These are phyloP conservation scores for Caenorhabditis sinica DNA, from an alignment of 2,888 invertebrate species.

Conservation along the genomic window DNA sequence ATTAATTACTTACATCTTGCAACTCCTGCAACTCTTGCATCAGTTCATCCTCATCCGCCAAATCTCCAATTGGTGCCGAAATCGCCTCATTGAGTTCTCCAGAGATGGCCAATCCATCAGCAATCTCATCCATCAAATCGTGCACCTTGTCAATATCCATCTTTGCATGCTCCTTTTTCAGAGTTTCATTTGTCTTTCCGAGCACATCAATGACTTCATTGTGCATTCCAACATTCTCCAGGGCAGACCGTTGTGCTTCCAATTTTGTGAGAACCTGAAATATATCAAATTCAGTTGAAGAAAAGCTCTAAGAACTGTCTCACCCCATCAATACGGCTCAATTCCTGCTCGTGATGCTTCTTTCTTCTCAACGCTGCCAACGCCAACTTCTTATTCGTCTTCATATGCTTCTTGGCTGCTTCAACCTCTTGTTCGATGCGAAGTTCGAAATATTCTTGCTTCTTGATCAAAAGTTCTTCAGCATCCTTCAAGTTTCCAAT, in stretches of 20 bases:
- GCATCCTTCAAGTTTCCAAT: slow-evolving; percentile 72
- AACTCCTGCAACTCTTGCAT: slow-evolving; percentile 72
- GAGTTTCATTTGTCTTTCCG: slow-evolving; percentile 70
- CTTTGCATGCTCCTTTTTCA: slow-evolving; percentile 73
- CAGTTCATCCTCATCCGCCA: slow-evolving; percentile 74
- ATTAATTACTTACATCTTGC: slow-evolving; percentile 61
- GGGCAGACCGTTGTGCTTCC: slow-evolving; percentile 73
- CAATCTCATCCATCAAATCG: slow-evolving; percentile 77
- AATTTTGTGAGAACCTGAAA: slow-evolving; percentile 72
- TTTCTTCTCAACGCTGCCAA: slow-evolving; percentile 74
- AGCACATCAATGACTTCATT: slow-evolving; percentile 74
- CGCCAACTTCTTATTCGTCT: slow-evolving; percentile 73
- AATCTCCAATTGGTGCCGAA: slow-evolving; percentile 71
- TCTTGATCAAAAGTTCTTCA: slow-evolving; percentile 73
- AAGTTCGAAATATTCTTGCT: slow-evolving; percentile 72
- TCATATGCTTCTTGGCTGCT: slow-evolving; percentile 72
- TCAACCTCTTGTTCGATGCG: slow-evolving; percentile 72
- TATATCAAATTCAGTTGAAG: not conserved
- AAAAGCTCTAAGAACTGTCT: slow-evolving; percentile 4
- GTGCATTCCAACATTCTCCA: slow-evolving; percentile 75
- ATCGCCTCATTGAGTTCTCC: slow-evolving; percentile 73
- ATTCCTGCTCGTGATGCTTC: slow-evolving; percentile 73
- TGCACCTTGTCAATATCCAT: slow-evolving; percentile 75
- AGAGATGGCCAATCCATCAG: slow-evolving; percentile 70
- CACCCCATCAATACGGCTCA: slow-evolving; percentile 69